These are phyloP conservation scores for Gymnocheta viridis DNA, from an alignment of 2,888 invertebrate genomes.

Conservation along the genomic window DNA sequence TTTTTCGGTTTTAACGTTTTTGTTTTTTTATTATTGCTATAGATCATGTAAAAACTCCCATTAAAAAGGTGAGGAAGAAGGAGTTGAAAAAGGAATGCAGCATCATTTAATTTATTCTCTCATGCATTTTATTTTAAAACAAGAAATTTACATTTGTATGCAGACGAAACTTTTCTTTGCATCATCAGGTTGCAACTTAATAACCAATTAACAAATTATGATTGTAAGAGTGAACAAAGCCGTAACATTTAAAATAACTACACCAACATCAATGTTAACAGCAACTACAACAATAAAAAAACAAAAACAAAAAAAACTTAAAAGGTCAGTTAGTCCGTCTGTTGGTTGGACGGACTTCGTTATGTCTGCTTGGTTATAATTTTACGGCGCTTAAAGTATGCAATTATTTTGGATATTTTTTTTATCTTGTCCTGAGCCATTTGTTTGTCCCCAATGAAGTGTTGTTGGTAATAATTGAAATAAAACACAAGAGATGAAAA, in stretches of 20 bases:
- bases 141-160: background rate
- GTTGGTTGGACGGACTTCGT: background rate
- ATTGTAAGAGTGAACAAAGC: conserved; percentile 61
- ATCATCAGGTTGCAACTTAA: conserved; percentile 55
- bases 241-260: conserved; percentile 61
- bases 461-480: conserved; percentile 58
- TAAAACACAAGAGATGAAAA: conserved; percentile 2
- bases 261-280: conserved; percentile 40
- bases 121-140: background rate
- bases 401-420: conserved; percentile 29
- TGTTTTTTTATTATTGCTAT: background rate
- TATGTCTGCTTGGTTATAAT: conserved; percentile 41
- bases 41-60: background rate
- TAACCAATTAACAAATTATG: conserved; percentile 68
- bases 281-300: conserved; percentile 11
- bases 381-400: conserved; percentile 64
- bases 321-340: background rate
- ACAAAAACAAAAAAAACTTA: background rate
- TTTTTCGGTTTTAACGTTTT: background rate
- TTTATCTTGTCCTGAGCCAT: conserved; percentile 11
- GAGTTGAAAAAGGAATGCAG: background rate
- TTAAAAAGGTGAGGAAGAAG: background rate
- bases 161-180: conserved; percentile 17
- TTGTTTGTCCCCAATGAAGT: conserved; percentile 50
- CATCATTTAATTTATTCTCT: conserved; percentile 2